Evolutionary conservation across 2,797 vertebrate genomes (phyloP).

Genomic region (Macrochelys suwanniensis): DNA sequence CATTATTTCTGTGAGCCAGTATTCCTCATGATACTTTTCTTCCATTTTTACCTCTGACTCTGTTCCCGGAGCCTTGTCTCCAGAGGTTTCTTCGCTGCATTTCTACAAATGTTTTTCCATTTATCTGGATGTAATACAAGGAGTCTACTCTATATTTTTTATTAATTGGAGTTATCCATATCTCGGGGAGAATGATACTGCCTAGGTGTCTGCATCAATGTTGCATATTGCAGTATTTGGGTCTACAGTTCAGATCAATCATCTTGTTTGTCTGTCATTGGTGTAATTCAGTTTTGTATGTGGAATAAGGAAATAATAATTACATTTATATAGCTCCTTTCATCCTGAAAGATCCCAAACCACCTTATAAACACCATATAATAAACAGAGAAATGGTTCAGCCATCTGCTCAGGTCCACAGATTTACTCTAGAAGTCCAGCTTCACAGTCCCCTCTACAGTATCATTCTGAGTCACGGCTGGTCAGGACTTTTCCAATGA

Average conservation of each 20-base stretch:
- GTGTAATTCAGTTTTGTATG: not conserved
- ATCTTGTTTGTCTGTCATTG: not conserved
- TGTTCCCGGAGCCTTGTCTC: not conserved
- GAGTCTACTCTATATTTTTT: not conserved
- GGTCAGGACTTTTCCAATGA: not conserved
- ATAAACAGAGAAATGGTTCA: not conserved
- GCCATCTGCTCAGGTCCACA: not conserved
- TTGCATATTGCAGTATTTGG: not conserved
- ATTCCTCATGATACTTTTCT: not conserved
- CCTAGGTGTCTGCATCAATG: not conserved
- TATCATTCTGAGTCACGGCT: not conserved
- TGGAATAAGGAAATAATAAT: not conserved
- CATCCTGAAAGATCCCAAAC: not conserved
- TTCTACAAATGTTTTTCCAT: not conserved
- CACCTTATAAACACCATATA: not conserved
- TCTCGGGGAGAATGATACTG: not conserved
- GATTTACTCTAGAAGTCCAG: not conserved
- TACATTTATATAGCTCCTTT: not conserved
- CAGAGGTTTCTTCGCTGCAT: not conserved
- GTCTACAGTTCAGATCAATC: not conserved
- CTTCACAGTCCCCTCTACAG: not conserved
- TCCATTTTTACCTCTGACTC: not conserved
- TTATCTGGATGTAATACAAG: not conserved
- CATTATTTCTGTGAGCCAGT: not conserved
- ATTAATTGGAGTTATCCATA: not conserved